Evolutionary conservation across 2,888 invertebrate species (phyloP).

Genomic region (Choristoneura rosaceana): DNA sequence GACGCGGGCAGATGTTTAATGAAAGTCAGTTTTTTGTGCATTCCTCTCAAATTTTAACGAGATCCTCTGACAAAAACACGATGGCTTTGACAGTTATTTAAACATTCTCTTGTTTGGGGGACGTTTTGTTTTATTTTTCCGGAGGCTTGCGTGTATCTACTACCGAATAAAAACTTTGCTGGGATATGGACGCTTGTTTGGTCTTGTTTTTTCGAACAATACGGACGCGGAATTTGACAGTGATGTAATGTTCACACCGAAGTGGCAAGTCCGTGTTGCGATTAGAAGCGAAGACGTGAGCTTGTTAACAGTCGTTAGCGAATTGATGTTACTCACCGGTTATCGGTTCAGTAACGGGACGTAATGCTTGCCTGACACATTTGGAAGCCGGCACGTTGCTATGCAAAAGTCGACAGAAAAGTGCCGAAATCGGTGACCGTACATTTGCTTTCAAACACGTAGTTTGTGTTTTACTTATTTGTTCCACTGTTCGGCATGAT

Average conservation of each 20-base stretch:
- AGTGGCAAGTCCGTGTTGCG: constrained; percentile 51
- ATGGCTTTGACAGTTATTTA: constrained; percentile 74
- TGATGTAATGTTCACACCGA: constrained; percentile 52
- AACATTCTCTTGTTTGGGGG: constrained; percentile 61
- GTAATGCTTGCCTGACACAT: constrained; percentile 36
- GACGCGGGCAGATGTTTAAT: constrained; percentile 70
- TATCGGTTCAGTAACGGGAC: constrained; percentile 57
- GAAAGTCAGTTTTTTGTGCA: constrained; percentile 71
- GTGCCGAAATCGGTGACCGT: background rate
- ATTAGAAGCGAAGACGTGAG: constrained; percentile 46
- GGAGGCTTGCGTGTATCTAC: constrained; percentile 48
- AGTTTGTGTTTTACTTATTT: constrained; percentile 17
- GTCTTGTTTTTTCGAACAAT: constrained; percentile 45
- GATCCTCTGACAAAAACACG: constrained; percentile 66
- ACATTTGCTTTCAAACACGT: constrained; percentile 11
- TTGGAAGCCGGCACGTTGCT: constrained; percentile 38
- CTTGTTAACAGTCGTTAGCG: constrained; percentile 67
- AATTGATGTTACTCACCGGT: constrained; percentile 54
- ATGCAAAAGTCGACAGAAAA: constrained; percentile 17
- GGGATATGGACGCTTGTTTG: constrained; percentile 10
- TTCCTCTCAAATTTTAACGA: constrained; percentile 73
- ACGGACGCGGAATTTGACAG: constrained; percentile 47
- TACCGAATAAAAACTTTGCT: constrained; percentile 20
- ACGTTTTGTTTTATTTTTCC: constrained; percentile 56
- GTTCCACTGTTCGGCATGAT: constrained; percentile 13